Percentiles rank a stretch among this genome's conserved stretches.
phyloP scores from a whole-genome alignment of 2,888 invertebrate genomes.

The Drosophila borealis region DNA sequence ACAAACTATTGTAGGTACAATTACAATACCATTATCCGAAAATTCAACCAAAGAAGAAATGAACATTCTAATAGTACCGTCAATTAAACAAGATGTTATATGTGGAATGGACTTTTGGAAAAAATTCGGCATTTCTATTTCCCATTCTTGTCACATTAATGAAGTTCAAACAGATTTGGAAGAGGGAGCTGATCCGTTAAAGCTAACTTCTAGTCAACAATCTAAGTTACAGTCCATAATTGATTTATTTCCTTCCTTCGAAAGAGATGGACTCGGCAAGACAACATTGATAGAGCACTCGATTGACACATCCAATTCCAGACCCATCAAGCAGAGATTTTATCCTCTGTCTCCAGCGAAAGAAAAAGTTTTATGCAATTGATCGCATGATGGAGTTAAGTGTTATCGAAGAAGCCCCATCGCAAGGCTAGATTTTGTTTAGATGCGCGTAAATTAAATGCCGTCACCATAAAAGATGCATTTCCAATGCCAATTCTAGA shows the following conservation, averaged over 20 bases:
- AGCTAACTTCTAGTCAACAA: neutral
- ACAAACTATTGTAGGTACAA: too few species aligned
- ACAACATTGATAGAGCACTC: neutral
- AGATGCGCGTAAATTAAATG: neutral
- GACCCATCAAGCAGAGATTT: constrained; percentile 4
- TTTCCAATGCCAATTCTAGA: constrained; percentile 8
- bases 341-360: constrained; percentile 5
- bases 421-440: constrained; percentile 13
- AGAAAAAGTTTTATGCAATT: constrained; percentile 6
- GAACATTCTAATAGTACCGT: too few species aligned
- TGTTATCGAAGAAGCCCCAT: constrained; percentile 1
- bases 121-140: too few species aligned
- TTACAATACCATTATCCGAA: too few species aligned
- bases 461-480: constrained; percentile 4
- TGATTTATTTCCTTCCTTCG: constrained; percentile 2
- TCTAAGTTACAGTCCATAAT: neutral
- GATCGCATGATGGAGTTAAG: constrained; percentile 8
- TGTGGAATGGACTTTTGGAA: too few species aligned
- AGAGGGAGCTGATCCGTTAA: too few species aligned
- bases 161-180: too few species aligned
- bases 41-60: too few species aligned
- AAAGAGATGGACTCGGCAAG: neutral
- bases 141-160: too few species aligned
- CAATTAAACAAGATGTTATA: too few species aligned
- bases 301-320: neutral